A percentile compares a stretch with the other conserved stretches of the same genome.
Conservation (phyloP, 2,888 invertebrate genomes). For the Julus scandinavius region DNA sequence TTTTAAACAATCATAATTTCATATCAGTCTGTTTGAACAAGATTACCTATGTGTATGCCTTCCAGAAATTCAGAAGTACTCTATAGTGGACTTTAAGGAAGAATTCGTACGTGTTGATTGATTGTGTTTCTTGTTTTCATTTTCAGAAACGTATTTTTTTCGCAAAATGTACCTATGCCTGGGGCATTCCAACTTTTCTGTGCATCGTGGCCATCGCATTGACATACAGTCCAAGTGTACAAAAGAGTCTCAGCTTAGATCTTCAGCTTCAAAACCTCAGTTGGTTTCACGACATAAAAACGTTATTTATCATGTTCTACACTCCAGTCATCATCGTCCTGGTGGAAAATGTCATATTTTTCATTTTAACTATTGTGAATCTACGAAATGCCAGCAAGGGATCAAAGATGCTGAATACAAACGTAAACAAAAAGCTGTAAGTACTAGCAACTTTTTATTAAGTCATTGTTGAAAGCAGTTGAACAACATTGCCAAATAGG, state of each 20-base stretch:
- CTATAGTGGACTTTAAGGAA: no score
- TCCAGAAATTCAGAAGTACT: no score
- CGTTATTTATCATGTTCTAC: slow-evolving; percentile 49
- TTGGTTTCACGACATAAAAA: slow-evolving; percentile 6
- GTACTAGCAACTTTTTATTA: neutral
- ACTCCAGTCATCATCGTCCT: slow-evolving; percentile 48
- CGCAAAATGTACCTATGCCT: slow-evolving; percentile 50
- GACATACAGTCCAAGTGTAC: neutral
- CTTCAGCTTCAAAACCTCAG: neutral
- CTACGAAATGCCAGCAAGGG: slow-evolving; percentile 52
- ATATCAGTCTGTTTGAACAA: no score
- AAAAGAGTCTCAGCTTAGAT: neutral
- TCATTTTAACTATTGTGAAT: slow-evolving; percentile 50
- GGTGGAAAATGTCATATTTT: slow-evolving; percentile 46
- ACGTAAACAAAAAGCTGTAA: slow-evolving; percentile 54
- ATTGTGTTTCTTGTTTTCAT: no score
- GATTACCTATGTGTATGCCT: no score
- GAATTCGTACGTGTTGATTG: no score
- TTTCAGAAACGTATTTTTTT: slow-evolving; percentile 51
- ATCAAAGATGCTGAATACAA: slow-evolving; percentile 47
- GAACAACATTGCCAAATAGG: no score
- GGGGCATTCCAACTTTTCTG: slow-evolving; percentile 47
- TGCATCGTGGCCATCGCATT: neutral
- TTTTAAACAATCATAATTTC: no score
- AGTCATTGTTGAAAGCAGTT: no score